Evolutionary conservation across 2,797 vertebrate genomes (phyloP).

Genomic region (Paratrypauchen microcephalus): DNA sequence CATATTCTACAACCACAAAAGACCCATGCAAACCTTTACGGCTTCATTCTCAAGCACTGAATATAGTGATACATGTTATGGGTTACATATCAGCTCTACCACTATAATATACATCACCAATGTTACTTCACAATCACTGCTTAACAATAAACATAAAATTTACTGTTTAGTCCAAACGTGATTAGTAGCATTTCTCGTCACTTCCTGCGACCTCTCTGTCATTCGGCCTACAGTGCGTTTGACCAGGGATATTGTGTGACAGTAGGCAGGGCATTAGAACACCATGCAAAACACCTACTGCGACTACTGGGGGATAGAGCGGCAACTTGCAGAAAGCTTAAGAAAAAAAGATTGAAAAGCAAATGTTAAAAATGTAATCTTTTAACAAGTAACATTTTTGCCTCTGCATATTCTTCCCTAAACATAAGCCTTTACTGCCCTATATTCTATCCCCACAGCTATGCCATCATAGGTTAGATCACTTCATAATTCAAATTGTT

Average conservation of each 20-base stretch:
- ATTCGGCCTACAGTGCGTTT: slow-evolving; percentile 38
- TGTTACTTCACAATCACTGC: slow-evolving; percentile 48
- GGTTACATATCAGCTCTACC: slow-evolving; percentile 55
- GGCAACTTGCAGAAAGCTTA: slow-evolving; percentile 23
- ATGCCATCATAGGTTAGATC: slow-evolving; percentile 66
- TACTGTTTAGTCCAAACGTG: not conserved
- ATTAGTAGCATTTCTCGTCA: slow-evolving; percentile 4
- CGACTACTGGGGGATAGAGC: slow-evolving; percentile 36
- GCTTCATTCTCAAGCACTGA: slow-evolving; percentile 36
- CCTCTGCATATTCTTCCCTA: slow-evolving; percentile 14
- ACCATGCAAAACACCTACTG: slow-evolving; percentile 73
- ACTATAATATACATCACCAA: slow-evolving; percentile 55
- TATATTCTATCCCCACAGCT: slow-evolving; percentile 55
- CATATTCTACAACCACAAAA: slow-evolving; percentile 38
- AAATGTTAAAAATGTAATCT: slow-evolving; percentile 3
- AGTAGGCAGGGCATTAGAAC: slow-evolving; percentile 62
- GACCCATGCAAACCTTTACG: slow-evolving; percentile 49
- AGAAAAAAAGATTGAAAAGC: not conserved
- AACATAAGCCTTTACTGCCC: slow-evolving; percentile 38
- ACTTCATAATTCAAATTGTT: slow-evolving; percentile 72
- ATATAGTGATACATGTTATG: slow-evolving; percentile 47
- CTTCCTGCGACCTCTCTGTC: slow-evolving; percentile 12
- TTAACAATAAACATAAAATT: slow-evolving; percentile 30
- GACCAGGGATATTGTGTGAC: slow-evolving; percentile 67
- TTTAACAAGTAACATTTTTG: not conserved